These are phyloP conservation scores for Balaeniceps rex DNA, from an alignment of 2,113 vertebrate species.

Conservation along the genomic window DNA sequence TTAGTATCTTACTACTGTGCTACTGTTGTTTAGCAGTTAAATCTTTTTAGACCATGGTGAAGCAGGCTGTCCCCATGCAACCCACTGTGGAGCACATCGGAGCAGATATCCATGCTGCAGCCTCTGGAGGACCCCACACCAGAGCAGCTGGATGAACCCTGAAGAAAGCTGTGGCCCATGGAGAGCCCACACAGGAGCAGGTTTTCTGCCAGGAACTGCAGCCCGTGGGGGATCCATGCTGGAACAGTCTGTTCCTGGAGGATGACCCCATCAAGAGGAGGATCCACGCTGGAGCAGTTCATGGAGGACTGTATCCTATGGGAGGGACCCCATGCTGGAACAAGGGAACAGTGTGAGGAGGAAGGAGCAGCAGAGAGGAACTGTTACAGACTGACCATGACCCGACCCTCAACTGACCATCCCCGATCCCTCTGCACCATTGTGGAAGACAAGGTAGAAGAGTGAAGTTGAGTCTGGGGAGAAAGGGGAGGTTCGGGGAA, in stretches of 20 bases:
- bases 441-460: background rate
- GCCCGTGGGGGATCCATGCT: fast-evolving
- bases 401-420: background rate
- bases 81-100: fast-evolving
- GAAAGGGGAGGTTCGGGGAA: background rate
- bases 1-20: background rate
- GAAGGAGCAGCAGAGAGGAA: background rate
- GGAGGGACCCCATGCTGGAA: no score
- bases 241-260: background rate
- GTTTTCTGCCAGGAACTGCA: background rate
- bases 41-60: background rate
- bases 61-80: background rate
- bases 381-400: background rate
- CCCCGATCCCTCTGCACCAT: background rate
- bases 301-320: no score
- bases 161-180: background rate
- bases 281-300: background rate
- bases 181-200: fast-evolving
- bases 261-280: background rate
- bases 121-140: background rate
- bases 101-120: fast-evolving
- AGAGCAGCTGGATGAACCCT: background rate
- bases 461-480: background rate
- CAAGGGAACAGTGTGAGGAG: background rate
- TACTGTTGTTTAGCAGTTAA: background rate